Conservation (phyloP, 2,888 invertebrate genomes). For the Strigamia transsilvanica region DNA sequence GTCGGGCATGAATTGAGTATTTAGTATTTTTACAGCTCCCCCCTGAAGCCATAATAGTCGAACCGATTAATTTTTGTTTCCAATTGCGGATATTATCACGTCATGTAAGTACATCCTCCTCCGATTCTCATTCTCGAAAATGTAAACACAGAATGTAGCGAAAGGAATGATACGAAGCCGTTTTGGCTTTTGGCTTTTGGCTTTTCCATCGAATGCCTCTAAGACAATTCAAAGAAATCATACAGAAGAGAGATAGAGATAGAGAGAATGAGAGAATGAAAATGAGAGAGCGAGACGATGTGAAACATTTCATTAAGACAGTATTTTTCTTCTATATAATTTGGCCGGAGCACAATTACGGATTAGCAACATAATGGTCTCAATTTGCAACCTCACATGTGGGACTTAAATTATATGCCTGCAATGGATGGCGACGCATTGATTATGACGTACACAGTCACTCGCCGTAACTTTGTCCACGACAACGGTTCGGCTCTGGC, state of each 20-base stretch:
- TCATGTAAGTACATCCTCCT: conserved; percentile 20
- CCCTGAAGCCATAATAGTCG: not conserved
- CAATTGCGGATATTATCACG: conserved; percentile 38
- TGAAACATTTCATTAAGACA: conserved; percentile 34
- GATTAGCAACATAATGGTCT: conserved; percentile 38
- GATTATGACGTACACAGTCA: conserved; percentile 31
- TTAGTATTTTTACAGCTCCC: not conserved
- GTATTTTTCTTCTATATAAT: conserved; percentile 18
- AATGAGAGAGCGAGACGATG: not conserved
- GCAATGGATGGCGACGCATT: conserved; percentile 34
- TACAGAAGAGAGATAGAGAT: too few relatives aligned
- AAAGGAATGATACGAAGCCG: too few relatives aligned
- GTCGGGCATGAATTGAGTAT: too few relatives aligned
- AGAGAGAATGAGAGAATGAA: too few relatives aligned
- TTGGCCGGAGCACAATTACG: conserved; percentile 34
- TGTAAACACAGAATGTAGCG: not conserved
- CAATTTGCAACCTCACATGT: conserved; percentile 38
- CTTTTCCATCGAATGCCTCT: not conserved
- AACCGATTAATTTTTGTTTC: conserved; percentile 35
- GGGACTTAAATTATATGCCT: conserved; percentile 35
- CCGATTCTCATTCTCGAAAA: not conserved
- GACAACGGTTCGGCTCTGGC: conserved; percentile 33
- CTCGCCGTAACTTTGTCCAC: conserved; percentile 32
- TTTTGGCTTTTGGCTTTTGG: too few relatives aligned
- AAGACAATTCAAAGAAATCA: too few relatives aligned